Conservation (phyloP, 2,113 vertebrate species). For the Pitta sordida region DNA sequence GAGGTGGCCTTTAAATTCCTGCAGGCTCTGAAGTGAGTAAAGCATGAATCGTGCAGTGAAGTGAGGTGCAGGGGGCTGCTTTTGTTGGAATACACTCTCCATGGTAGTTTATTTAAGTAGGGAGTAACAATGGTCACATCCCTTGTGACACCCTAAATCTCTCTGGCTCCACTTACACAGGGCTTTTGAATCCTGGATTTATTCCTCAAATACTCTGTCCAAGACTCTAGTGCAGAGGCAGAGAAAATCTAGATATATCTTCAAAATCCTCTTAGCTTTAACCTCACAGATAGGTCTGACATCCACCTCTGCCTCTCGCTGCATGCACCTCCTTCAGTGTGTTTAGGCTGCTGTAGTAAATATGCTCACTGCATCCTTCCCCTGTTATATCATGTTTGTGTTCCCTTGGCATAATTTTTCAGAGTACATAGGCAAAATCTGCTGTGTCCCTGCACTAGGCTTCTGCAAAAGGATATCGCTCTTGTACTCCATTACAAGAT, state of each 20-base stretch:
- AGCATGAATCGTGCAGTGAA: background rate
- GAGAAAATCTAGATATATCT: background rate
- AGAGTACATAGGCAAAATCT: background rate
- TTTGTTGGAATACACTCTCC: background rate
- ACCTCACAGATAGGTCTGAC: background rate
- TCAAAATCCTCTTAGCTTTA: background rate
- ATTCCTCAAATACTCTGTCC: background rate
- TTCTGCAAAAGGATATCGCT: background rate
- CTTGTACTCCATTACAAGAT: background rate
- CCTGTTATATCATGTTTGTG: background rate
- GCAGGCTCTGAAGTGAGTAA: background rate
- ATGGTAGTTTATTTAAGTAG: background rate
- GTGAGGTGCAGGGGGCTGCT: background rate
- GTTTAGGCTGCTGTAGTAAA: background rate
- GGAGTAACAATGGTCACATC: background rate
- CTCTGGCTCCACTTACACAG: background rate
- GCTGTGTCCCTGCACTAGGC: background rate
- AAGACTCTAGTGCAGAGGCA: background rate
- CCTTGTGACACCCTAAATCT: background rate
- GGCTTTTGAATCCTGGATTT: background rate
- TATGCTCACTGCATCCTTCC: background rate
- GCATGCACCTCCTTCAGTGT: background rate
- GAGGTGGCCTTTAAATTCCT: conserved; percentile 9
- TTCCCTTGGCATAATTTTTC: background rate
- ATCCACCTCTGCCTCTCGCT: background rate